Percentiles rank a stretch among this genome's conserved stretches.
Evolutionary conservation across 2,888 invertebrate species (phyloP).

Genomic region (Drosophila austrosaltans): DNA sequence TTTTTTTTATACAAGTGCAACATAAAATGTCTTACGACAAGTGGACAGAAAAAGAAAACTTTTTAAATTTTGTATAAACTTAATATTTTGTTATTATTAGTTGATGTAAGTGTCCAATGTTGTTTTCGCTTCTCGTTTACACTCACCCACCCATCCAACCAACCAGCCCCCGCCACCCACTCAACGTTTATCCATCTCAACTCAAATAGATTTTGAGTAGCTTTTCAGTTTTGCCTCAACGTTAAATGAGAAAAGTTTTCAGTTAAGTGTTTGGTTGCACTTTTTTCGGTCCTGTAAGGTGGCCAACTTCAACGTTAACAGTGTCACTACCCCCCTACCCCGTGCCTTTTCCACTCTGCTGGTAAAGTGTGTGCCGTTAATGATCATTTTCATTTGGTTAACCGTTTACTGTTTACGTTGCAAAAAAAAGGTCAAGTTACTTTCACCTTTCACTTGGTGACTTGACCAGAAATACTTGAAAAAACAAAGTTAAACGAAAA

Average conservation of each 20-base stretch:
- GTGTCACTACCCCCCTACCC: not conserved
- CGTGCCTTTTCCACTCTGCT: slow-evolving; percentile 20
- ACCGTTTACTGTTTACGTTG: slow-evolving; percentile 39
- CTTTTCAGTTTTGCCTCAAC: slow-evolving; percentile 74
- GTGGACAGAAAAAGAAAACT: slow-evolving; percentile 26
- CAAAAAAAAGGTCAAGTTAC: slow-evolving; percentile 40
- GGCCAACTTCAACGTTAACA: slow-evolving; percentile 15
- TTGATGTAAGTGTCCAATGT: slow-evolving; percentile 61
- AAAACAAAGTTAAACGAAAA: slow-evolving; percentile 21
- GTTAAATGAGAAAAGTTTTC: slow-evolving; percentile 77
- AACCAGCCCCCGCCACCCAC: not conserved
- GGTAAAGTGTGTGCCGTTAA: slow-evolving; percentile 64
- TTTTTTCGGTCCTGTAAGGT: slow-evolving; percentile 54
- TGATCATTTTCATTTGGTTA: slow-evolving; percentile 66
- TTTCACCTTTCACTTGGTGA: slow-evolving; percentile 34
- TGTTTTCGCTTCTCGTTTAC: slow-evolving; percentile 36
- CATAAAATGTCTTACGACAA: slow-evolving; percentile 65
- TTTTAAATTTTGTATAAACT: slow-evolving; percentile 61
- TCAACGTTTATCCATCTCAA: slow-evolving; percentile 13
- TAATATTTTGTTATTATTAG: slow-evolving; percentile 71
- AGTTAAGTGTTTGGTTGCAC: slow-evolving; percentile 71
- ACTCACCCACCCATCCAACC: slow-evolving; percentile 17
- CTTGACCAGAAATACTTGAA: slow-evolving; percentile 12
- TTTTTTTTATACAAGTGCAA: slow-evolving; percentile 59
- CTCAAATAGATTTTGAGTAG: slow-evolving; percentile 78